A percentile compares a stretch with the other conserved stretches of the same genome.
Evolutionary conservation across 2,797 vertebrate species (phyloP).

Genomic region (Prunella strophiata): DNA sequence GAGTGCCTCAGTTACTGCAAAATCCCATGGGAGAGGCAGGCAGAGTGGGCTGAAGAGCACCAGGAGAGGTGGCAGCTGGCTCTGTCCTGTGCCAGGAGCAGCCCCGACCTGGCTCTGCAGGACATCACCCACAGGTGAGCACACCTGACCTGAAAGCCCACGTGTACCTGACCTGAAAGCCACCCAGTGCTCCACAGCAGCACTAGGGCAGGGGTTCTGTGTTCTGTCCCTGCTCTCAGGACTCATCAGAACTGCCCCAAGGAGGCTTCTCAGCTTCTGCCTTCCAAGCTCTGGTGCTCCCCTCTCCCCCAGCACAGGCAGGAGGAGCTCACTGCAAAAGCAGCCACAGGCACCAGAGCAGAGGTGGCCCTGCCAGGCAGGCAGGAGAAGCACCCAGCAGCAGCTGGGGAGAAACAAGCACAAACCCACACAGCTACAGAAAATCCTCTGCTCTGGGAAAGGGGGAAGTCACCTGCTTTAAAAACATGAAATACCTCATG

Average conservation of each 20-base stretch:
- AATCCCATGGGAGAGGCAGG: neutral
- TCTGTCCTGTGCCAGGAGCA: neutral
- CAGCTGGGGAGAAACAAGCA: neutral
- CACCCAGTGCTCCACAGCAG: accelerated
- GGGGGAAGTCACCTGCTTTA: neutral
- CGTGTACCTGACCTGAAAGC: neutral
- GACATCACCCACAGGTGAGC: accelerated
- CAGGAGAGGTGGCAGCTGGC: neutral
- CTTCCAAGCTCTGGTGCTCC: neutral
- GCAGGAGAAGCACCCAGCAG: accelerated
- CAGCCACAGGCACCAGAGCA: neutral
- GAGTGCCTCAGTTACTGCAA: neutral
- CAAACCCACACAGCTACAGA: accelerated
- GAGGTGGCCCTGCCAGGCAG: neutral
- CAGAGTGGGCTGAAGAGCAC: accelerated
- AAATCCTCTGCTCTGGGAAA: neutral
- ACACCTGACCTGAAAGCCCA: neutral
- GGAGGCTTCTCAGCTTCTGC: neutral
- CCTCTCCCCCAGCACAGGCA: accelerated
- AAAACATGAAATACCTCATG: neutral
- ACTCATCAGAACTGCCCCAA: neutral
- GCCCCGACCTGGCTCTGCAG: accelerated
- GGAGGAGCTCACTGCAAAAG: neutral
- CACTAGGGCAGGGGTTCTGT: neutral
- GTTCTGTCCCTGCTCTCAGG: neutral